phyloP scores from a whole-genome alignment of 1,140 invertebrate species.

The Drosophila arizonae region DNA sequence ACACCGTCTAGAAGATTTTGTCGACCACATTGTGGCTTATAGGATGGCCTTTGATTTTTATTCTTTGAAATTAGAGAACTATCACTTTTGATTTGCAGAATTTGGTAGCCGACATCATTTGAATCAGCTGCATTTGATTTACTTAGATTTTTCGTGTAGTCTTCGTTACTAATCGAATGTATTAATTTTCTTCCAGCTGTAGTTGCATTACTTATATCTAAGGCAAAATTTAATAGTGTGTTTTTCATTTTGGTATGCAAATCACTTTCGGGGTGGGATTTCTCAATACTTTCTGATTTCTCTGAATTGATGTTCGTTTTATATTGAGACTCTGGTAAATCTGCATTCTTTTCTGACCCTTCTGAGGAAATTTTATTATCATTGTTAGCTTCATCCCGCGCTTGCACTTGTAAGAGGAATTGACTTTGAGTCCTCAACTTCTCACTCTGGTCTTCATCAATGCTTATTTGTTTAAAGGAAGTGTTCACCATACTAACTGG shows the following conservation, averaged over 20 bases:
- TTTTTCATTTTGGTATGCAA: conserved; percentile 12
- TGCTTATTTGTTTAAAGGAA: conserved; percentile 20
- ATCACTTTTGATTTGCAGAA: conserved; percentile 75
- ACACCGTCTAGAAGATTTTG: conserved; percentile 47
- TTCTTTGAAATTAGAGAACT: conserved; percentile 74
- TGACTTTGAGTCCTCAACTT: conserved; percentile 39
- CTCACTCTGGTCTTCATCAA: conserved; percentile 44
- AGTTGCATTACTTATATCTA: conserved; percentile 24
- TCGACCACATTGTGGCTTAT: conserved; percentile 66
- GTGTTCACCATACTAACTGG: conserved; percentile 64
- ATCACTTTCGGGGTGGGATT: conserved; percentile 11
- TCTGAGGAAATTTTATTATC: conserved; percentile 22
- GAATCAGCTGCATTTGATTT: conserved; percentile 37
- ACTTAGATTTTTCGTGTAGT: conserved; percentile 55
- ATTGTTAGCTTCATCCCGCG: conserved; percentile 24
- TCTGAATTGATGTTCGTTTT: conserved; percentile 6
- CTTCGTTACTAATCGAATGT: conserved; percentile 70
- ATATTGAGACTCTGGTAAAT: conserved; percentile 6
- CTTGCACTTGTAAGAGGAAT: background rate
- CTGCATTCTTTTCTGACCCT: conserved; percentile 24
- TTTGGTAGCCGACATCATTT: conserved; percentile 68
- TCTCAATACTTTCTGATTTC: conserved; percentile 9
- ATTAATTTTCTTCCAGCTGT: conserved; percentile 57
- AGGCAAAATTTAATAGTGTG: conserved; percentile 33
- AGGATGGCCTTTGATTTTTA: conserved; percentile 68